Evolutionary conservation across 1,140 invertebrate genomes (phyloP).

Genomic region (Chymomyza costata): DNA sequence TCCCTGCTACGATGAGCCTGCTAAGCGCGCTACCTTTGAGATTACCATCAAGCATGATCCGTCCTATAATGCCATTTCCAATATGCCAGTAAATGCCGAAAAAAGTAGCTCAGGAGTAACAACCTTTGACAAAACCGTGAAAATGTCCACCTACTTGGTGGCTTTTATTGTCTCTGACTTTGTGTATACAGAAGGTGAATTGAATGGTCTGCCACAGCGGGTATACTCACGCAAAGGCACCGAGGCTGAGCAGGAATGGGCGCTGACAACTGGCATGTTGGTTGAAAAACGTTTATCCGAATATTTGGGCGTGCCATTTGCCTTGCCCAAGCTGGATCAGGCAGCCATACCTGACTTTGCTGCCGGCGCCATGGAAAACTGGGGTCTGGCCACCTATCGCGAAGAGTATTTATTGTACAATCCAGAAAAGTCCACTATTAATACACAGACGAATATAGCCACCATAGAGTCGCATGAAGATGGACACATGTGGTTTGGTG

Average conservation of each 20-base stretch:
- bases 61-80: conserved; percentile 82
- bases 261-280: conserved; percentile 58
- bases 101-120: conserved; percentile 53
- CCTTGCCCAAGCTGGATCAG: conserved; percentile 67
- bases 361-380: conserved; percentile 74
- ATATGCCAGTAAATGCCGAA: conserved; percentile 79
- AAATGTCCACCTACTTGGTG: conserved; percentile 64
- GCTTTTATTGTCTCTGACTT: conserved; percentile 77
- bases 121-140: conserved; percentile 37
- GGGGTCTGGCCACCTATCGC: conserved; percentile 69
- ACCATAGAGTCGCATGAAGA: conserved; percentile 81
- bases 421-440: conserved; percentile 50
- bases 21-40: conserved; percentile 85
- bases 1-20: conserved; percentile 93
- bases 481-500: conserved; percentile 82
- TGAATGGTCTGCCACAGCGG: conserved; percentile 69
- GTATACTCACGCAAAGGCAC: conserved; percentile 64
- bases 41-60: conserved; percentile 80
- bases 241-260: conserved; percentile 59
- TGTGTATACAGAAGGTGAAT: conserved; percentile 40
- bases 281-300: conserved; percentile 54
- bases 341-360: conserved; percentile 68
- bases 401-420: conserved; percentile 66
- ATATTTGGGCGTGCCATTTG: conserved; percentile 52
- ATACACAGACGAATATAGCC: conserved; percentile 76